Evolutionary conservation across 2,888 invertebrate genomes (phyloP).

Genomic region (Euplagia quadripunctaria): DNA sequence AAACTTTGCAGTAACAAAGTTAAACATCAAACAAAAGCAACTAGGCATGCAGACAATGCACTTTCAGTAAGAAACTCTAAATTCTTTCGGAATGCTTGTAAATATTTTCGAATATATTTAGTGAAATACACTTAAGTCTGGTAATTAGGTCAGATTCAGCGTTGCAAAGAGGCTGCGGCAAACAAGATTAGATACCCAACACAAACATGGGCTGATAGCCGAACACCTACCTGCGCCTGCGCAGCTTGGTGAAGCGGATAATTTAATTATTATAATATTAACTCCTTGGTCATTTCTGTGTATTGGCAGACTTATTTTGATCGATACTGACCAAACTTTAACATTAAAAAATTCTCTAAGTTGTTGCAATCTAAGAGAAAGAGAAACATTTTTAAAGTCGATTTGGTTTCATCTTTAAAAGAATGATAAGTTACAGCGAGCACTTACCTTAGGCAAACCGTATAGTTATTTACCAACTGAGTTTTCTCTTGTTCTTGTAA

Average conservation of each 20-base stretch:
- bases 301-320: neutral
- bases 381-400: neutral
- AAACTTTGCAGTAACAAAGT: neutral
- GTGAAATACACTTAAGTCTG: constrained; percentile 54
- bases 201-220: constrained; percentile 70
- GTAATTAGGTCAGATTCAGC: constrained; percentile 73
- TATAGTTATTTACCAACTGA: no score
- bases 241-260: constrained; percentile 1
- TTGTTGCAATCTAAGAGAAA: neutral
- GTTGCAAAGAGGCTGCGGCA: constrained; percentile 75
- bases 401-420: neutral
- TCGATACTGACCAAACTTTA: neutral
- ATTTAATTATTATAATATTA: constrained; percentile 11
- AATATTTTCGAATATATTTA: constrained; percentile 13
- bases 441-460: no score
- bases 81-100: constrained; percentile 1
- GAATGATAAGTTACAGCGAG: no score
- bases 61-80: neutral
- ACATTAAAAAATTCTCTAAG: neutral
- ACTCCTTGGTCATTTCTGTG: neutral
- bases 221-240: constrained; percentile 43
- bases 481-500: no score
- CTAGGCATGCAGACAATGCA: neutral
- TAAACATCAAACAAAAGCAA: neutral
- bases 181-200: constrained; percentile 79